Conservation (phyloP, 2,797 vertebrate genomes). For the Cheirogaleus major region DNA sequence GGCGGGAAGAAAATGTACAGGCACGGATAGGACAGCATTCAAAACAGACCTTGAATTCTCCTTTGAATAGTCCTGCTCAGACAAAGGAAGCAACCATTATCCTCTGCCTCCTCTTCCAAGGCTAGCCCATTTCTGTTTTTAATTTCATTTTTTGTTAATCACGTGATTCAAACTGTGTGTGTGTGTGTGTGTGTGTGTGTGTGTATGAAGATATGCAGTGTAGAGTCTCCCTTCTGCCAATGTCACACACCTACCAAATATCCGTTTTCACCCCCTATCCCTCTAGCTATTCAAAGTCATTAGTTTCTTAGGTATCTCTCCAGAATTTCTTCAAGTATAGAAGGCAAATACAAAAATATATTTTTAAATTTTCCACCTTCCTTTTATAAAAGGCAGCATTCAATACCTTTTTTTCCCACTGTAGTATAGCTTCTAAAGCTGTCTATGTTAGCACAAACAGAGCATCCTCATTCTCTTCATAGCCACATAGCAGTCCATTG, state of each 20-base stretch:
- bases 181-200: background rate
- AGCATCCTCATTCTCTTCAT: background rate
- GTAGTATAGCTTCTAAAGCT: background rate
- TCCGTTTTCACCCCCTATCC: background rate
- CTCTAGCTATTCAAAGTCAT: background rate
- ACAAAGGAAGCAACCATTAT: background rate
- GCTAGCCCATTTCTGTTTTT: background rate
- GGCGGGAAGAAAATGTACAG: background rate
- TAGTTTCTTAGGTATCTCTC: background rate
- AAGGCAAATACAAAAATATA: background rate
- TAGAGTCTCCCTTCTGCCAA: background rate
- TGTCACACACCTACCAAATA: background rate
- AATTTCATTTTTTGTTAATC: background rate
- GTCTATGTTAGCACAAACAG: background rate
- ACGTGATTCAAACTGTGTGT: background rate
- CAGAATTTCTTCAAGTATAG: background rate
- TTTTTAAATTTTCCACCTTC: background rate
- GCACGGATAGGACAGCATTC: accelerated
- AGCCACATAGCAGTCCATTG: accelerated
- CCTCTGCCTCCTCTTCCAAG: background rate
- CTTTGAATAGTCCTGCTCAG: accelerated
- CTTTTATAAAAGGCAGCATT: background rate
- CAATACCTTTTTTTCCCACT: background rate
- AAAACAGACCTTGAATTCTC: constrained; percentile 27
- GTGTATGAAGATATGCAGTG: background rate